Evolutionary conservation across 1,140 invertebrate species (phyloP), one percentile per base, ranked within the genome.

Genomic region (Cephus cinctus): DNA sequence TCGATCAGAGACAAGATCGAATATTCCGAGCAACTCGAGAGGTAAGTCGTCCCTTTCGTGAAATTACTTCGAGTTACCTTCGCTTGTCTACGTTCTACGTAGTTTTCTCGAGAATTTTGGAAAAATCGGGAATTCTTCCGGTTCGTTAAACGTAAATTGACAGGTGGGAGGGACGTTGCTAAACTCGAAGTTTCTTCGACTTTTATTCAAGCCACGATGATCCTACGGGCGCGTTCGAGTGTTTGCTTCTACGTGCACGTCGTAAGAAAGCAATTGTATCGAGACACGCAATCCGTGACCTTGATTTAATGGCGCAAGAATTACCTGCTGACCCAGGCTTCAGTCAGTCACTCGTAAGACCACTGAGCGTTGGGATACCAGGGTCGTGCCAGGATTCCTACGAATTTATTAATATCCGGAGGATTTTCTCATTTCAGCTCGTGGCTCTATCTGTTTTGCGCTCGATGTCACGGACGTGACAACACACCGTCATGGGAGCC

Each of bases 401-500:
- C 6, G 6, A 27, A 27, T n/a, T 27, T 27, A n/a, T 27, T 6
- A 27, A 27, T 27, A 27, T 8, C n/a, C n/a, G 6, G n/a, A 6
- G 6, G 25, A 8, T 27, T 27, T 27, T 6, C n/a, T n/a, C 36
- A 36, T 77, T 72, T 31, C 64, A 88, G 86, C 50, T 87, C 86
- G 25, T 87, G 86, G 85, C 82, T 85, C 79, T 88, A 85, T 66
- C 71, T 82, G 36, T 83, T 87, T 60, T 88, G 86, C 59, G 67
- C 81, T 25, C 83, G 85, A 69, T 88, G 86, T 71, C 81, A 86
- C 59, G 80, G 82, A 56, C 79, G 83, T 57, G 87, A 89, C 54
- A 64, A 79, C 42, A 79, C 80, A 9, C 83, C 86, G 5, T 85
- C 88, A 11, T 91, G 88, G 88, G 86, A 90, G 63, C 89, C 89